These are phyloP conservation scores for Cnemophilus loriae DNA, from an alignment of 2,113 vertebrate genomes.

Conservation along the genomic window DNA sequence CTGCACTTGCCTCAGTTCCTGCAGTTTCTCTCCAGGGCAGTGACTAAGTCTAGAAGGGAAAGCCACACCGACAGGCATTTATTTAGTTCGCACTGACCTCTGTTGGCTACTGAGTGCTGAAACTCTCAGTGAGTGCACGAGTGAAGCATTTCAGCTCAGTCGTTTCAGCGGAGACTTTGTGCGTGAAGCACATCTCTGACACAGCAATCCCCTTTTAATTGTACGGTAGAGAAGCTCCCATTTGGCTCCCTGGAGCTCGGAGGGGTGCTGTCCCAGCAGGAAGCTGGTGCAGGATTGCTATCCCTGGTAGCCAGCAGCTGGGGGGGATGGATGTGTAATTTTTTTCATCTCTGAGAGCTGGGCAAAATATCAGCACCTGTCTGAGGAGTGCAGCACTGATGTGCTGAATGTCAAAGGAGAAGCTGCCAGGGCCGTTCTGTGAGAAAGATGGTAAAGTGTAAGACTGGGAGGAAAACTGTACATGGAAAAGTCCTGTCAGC, in stretches of 20 bases:
- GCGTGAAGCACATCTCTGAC: neutral
- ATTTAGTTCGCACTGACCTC: conserved; percentile 43
- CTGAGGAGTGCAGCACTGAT: neutral
- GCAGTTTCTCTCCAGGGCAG: neutral
- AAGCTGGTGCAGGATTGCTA: neutral
- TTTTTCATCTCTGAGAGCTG: neutral
- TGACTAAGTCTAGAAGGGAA: neutral
- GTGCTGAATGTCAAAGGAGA: neutral
- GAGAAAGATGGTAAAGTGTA: neutral
- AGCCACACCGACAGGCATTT: neutral
- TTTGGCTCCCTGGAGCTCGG: neutral
- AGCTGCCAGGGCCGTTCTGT: neutral
- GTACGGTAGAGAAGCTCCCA: neutral
- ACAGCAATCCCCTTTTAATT: neutral
- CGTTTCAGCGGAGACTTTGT: neutral
- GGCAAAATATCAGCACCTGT: neutral
- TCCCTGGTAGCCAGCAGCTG: neutral
- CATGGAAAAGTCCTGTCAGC: neutral
- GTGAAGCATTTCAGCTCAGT: neutral
- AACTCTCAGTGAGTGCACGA: neutral
- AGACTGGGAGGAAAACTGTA: neutral
- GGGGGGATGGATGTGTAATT: too few relatives aligned
- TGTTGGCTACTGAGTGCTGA: neutral
- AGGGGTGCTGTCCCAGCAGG: neutral
- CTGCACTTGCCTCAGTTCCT: neutral